A percentile compares a stretch with the other conserved stretches of the same genome.
Conservation (phyloP, 2,888 invertebrate species). For the Tortrix viridana region DNA sequence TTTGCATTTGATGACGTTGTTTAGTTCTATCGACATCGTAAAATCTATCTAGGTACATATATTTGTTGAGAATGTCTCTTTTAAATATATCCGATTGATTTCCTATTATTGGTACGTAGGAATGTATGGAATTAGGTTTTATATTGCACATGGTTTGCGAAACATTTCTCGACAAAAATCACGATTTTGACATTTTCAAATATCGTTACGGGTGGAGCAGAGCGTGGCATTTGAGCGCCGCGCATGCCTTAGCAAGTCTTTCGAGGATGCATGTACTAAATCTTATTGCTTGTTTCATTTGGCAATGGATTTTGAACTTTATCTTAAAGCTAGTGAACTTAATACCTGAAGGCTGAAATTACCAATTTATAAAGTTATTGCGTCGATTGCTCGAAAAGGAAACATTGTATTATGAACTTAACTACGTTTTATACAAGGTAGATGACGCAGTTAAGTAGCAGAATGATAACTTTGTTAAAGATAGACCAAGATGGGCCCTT, state of each 20-base stretch:
- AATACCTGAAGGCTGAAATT: background rate
- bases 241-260: conserved; percentile 54
- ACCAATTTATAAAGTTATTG: conserved; percentile 17
- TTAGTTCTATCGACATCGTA: conserved; percentile 43
- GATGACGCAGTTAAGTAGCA: background rate
- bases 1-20: conserved; percentile 54
- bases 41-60: conserved; percentile 33
- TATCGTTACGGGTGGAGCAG: conserved; percentile 69
- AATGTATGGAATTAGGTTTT: conserved; percentile 44
- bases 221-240: conserved; percentile 71
- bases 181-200: conserved; percentile 81
- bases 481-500: conserved; percentile 45
- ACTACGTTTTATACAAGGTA: conserved; percentile 8
- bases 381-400: background rate
- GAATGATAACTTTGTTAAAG: conserved; percentile 20
- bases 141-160: conserved; percentile 63
- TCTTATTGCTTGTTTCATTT: background rate
- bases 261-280: conserved; percentile 33
- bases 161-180: conserved; percentile 78
- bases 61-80: conserved; percentile 32
- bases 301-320: conserved; percentile 18
- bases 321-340: conserved; percentile 3
- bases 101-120: conserved; percentile 38
- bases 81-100: conserved; percentile 29
- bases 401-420: conserved; percentile 12